Evolutionary conservation across 2,797 vertebrate species (phyloP).

Genomic region (Macrochelys suwanniensis): DNA sequence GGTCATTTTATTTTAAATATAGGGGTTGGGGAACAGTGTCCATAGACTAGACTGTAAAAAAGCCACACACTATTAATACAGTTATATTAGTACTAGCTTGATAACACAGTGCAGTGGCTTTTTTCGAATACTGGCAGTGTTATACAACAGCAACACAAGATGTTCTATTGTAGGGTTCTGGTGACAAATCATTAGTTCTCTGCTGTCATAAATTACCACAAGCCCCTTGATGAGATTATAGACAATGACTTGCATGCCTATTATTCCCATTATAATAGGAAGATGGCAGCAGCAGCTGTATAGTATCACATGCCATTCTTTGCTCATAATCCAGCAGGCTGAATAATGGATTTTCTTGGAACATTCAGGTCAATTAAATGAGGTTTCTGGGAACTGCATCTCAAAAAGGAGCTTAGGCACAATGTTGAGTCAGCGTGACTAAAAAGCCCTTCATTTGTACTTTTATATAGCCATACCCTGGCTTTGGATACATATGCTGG

Average conservation of each 20-base stretch:
- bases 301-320: neutral
- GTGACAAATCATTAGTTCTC: neutral
- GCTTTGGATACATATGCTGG: neutral
- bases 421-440: neutral
- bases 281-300: neutral
- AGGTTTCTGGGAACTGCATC: neutral
- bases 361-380: neutral
- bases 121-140: neutral
- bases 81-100: neutral
- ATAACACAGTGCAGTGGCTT: neutral
- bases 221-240: neutral
- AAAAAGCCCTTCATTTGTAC: neutral
- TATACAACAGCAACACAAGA: neutral
- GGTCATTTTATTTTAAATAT: neutral
- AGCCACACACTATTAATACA: neutral
- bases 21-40: neutral
- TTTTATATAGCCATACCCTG: neutral
- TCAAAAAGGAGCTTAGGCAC: neutral
- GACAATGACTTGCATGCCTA: neutral
- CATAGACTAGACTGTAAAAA: neutral
- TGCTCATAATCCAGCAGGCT: neutral
- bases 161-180: neutral
- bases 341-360: neutral
- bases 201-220: neutral
- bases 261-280: neutral